Conservation (phyloP, 1,140 invertebrate genomes). For the Eufriesea mexicana region DNA sequence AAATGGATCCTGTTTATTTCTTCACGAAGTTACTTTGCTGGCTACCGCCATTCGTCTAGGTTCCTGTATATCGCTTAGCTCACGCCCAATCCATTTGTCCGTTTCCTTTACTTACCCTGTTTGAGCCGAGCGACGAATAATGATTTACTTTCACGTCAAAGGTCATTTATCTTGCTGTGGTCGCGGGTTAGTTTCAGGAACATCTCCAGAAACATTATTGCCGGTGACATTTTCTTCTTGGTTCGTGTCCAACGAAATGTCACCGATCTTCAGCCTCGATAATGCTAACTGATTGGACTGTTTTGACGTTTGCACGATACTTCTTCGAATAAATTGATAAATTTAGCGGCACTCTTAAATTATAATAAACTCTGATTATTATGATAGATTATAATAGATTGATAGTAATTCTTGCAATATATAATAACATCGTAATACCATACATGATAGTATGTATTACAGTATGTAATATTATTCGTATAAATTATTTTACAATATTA, state of each 20-base stretch:
- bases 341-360: too few species aligned
- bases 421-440: too few species aligned
- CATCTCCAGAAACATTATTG: neutral
- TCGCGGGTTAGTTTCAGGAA: neutral
- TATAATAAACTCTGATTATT: too few species aligned
- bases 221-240: neutral
- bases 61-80: neutral
- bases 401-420: too few species aligned
- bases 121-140: neutral
- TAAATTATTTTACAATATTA: too few species aligned
- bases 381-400: too few species aligned
- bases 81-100: neutral
- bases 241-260: neutral
- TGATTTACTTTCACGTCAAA: neutral
- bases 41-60: neutral
- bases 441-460: too few species aligned
- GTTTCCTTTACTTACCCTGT: neutral
- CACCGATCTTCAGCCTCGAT: neutral
- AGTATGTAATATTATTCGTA: too few species aligned
- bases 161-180: neutral
- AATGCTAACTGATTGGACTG: neutral
- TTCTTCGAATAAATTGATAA: too few species aligned
- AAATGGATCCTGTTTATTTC: neutral
- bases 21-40: neutral
- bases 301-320: too few species aligned